Evolutionary conservation across 2,888 invertebrate genomes (phyloP), one percentile per base, ranked within the genome.

Genomic region (Pammene fasciana): DNA sequence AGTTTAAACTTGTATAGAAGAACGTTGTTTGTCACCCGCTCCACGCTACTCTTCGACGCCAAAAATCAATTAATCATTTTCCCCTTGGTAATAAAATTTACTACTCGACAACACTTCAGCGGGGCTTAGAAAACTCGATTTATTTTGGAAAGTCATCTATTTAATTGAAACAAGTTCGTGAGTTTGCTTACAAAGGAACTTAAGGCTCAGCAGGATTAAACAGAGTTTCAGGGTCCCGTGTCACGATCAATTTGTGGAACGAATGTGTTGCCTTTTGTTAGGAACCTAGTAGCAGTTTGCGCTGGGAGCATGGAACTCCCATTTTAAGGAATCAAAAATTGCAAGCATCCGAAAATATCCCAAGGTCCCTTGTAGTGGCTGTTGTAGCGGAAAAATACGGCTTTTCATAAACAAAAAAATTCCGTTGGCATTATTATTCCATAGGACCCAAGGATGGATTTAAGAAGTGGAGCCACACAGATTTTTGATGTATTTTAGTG

Each of bases 141-240:
- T 81, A 80, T 81, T 82, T 79, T 76, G 73, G 77, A 82, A 81
- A 82, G 81, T 83, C 82, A 83, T 83, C 83, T 82, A 81, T 83
- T 84, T 83, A 82, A 84, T 84, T 81, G 82, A 78, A 78, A 78
- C 76, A 79, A 82, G 79, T 82, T 80, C 74, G 73, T 76, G 76
- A 79, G 78, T 79, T 74, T 71, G 75, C 74, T 75, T 72, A 75
- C 73, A 75, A 78, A 65, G 70, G 71, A 65, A 74, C 71, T 71
- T 71, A 60, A 68, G 67, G 72, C 68, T 74, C 67, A 72, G 71
- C 73, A 72, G 73, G 73, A 67, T 64, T 64, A 70, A 18, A 54
- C 46, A 55, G 54, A 70, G 56, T 66, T 70, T 50, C 36, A 43
- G 60, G 55, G 68, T 66, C 14, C 68, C 48, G 45, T 60, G 26